phyloP scores from a whole-genome alignment of 2,888 invertebrate species.

The Troglohyphantes excavatus region DNA sequence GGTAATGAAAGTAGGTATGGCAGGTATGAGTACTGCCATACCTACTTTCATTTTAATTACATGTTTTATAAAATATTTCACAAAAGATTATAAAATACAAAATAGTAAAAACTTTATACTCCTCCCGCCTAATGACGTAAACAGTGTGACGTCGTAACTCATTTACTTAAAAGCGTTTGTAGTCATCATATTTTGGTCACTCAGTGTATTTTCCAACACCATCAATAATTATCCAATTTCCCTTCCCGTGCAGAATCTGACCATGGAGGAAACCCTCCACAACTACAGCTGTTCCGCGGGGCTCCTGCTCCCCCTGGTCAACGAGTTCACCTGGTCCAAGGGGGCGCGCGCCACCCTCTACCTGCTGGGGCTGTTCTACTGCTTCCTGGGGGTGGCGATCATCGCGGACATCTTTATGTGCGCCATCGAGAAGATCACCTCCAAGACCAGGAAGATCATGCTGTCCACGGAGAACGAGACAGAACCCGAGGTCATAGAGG shows the following conservation, averaged over 20 bases:
- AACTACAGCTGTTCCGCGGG: constrained; percentile 81
- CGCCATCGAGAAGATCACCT: constrained; percentile 85
- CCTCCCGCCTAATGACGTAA: too few relatives aligned
- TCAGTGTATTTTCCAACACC: too few relatives aligned
- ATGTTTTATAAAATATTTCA: too few relatives aligned
- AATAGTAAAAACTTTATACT: too few relatives aligned
- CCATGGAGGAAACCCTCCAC: constrained; percentile 53
- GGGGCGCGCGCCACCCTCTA: constrained; percentile 83
- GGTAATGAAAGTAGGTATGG: too few relatives aligned
- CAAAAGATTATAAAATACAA: too few relatives aligned
- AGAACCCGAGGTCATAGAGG: constrained; percentile 84
- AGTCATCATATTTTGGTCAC: too few relatives aligned
- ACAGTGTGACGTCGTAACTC: too few relatives aligned
- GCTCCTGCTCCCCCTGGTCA: constrained; percentile 84
- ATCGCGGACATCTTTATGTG: constrained; percentile 86
- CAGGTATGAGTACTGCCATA: too few relatives aligned
- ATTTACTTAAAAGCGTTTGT: too few relatives aligned
- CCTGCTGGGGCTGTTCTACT: constrained; percentile 84
- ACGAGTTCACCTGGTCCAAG: constrained; percentile 84
- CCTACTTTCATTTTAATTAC: too few relatives aligned
- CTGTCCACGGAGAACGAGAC: constrained; percentile 80
- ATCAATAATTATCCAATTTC: too few relatives aligned
- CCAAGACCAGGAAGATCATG: constrained; percentile 83
- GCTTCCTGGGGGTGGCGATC: constrained; percentile 85
- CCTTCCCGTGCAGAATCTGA: neutral